Base-by-base conservation (phyloP, 1,140 invertebrate genomes). In the Colletes latitarsis region DNA sequence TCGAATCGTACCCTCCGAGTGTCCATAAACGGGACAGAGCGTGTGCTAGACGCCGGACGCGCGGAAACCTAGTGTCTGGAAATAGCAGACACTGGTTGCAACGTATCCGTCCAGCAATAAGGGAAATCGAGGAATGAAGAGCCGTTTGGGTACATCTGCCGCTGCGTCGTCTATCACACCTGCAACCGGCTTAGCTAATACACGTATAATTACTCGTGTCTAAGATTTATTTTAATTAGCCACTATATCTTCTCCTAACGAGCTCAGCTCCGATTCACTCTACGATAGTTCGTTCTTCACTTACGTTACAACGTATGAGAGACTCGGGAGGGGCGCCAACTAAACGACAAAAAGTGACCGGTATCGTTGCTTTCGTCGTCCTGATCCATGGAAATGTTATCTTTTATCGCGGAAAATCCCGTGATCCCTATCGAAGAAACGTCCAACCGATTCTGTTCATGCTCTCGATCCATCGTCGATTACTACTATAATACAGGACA, bases 161-260 rank as follows among this genome's bases (percentile, higher is more conserved):
- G 92, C 92, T 92, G 88, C 85, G 88, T 92, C 93, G 92, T 93
- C 90, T 88, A 93, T 93, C 92, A 93, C 91, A 62, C 57, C 64
- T 79, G 74, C 87, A 87, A 86, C 90, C 82, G 81, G 87, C 84
- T 90, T 80, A 89, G 92, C 93, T 93, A 93, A 93, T 93, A 93
- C 92, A 93, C 92, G 92, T 93, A 93, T 93, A 93, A 93, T 93
- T 93, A 93, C 92, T 93, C 92, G 90, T 90, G 92, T 92, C 92
- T 92, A 93, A 93, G 92, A 93, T 93, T 93, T 93, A 93, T 93
- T 93, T 93, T 93, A 93, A 93, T 93, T 93, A 93, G 91, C 86
- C 89, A 84, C 89, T 93, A 92, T 89, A 93, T 93, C 92, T 93
- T 93, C 88, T 87, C 79, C 90, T 92, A 93, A 93, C 91, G 92